Percentiles rank a stretch among this genome's conserved stretches.
Evolutionary conservation across 2,888 invertebrate species (phyloP).

Genomic region (Cacoxenus indagator): DNA sequence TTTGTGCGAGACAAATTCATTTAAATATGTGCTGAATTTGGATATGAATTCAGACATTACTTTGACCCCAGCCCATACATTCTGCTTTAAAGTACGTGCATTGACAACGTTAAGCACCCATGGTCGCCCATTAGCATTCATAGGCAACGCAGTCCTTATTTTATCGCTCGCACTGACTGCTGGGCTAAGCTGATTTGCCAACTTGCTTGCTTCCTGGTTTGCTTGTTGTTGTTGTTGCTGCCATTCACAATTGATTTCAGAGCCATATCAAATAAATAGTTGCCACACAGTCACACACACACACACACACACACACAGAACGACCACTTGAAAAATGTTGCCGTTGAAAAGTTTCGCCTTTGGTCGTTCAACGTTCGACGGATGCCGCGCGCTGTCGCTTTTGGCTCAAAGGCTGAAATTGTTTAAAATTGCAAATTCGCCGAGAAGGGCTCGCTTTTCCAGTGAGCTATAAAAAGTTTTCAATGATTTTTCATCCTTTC

Average conservation of each 20-base stretch:
- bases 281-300: constrained; percentile 11
- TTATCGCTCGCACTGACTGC: neutral
- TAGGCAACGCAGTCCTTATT: neutral
- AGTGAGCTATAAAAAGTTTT: neutral
- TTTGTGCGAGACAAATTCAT: constrained; percentile 64
- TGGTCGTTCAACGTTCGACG: neutral
- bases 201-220: neutral
- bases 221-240: constrained; percentile 26
- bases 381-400: neutral
- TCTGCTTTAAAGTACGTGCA: too few species aligned
- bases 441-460: neutral
- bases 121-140: neutral
- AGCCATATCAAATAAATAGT: constrained; percentile 25
- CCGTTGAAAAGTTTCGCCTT: constrained; percentile 12
- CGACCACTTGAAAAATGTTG: constrained; percentile 4
- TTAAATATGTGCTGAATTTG: constrained; percentile 53
- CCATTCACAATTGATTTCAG: constrained; percentile 53
- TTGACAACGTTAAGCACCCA: too few species aligned
- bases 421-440: neutral
- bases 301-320: neutral
- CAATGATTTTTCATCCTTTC: neutral
- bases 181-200: neutral
- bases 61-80: too few species aligned
- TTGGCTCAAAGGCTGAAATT: neutral
- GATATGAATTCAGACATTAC: neutral